Evolutionary conservation across 2,888 invertebrate species (phyloP).

Genomic region (Synergus japonicus): DNA sequence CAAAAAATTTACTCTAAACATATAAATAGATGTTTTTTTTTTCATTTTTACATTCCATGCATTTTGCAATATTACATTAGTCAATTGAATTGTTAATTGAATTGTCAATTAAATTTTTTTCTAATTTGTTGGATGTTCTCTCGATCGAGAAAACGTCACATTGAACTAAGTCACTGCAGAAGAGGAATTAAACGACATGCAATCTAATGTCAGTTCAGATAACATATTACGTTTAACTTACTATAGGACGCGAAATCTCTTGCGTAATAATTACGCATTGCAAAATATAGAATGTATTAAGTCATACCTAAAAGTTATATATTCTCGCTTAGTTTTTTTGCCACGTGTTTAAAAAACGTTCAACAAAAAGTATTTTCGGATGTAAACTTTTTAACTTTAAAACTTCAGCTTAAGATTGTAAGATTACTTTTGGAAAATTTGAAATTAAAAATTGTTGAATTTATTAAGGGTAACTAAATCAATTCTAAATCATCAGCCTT

Average conservation of each 20-base stretch:
- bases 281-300: not conserved
- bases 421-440: no score
- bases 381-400: no score
- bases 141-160: not conserved
- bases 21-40: no score
- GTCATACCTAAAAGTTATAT: no score
- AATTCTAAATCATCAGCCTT: no score
- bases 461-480: no score
- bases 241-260: not conserved
- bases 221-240: not conserved
- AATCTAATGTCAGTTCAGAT: conserved; percentile 12
- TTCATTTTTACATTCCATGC: not conserved
- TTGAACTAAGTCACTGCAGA: not conserved
- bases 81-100: not conserved
- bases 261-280: not conserved
- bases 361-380: no score
- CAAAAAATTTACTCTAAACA: no score
- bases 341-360: no score
- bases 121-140: conserved; percentile 1
- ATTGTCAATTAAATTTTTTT: conserved; percentile 1
- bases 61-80: not conserved
- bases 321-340: no score
- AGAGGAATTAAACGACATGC: not conserved
- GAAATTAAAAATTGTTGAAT: no score
- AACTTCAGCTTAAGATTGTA: no score